phyloP scores from a whole-genome alignment of 2,888 invertebrate genomes.

The Timema cristinae region DNA sequence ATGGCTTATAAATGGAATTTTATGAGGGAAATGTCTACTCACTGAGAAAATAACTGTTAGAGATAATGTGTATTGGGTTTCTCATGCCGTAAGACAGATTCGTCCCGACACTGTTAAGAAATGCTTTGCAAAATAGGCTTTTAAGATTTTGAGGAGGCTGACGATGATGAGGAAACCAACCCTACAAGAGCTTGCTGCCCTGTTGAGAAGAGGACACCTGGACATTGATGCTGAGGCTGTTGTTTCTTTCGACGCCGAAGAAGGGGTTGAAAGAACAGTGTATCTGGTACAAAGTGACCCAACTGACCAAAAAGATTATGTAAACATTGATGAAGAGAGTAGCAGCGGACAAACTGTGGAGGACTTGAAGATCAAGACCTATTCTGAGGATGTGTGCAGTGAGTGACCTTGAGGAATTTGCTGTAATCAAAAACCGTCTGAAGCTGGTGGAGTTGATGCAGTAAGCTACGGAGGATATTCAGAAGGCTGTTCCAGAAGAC shows the following conservation, averaged over 20 bases:
- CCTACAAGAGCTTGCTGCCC: background rate
- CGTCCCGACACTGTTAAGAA: background rate
- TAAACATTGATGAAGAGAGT: too few species aligned
- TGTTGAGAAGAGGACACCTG: background rate
- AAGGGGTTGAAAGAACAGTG: background rate
- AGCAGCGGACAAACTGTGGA: too few species aligned
- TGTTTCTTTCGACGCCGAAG: background rate
- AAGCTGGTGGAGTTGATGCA: slow-evolving; percentile 13
- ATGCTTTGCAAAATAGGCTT: slow-evolving; percentile 5
- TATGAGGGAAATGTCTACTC: too few species aligned
- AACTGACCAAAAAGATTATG: background rate
- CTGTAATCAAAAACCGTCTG: background rate
- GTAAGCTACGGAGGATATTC: background rate
- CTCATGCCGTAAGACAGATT: background rate
- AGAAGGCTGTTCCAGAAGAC: slow-evolving; percentile 4
- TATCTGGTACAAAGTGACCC: background rate
- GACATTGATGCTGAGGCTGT: background rate
- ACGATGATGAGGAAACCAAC: slow-evolving; percentile 1
- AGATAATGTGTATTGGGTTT: background rate
- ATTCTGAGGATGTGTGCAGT: background rate
- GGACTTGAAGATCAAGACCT: background rate
- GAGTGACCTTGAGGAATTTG: slow-evolving; percentile 7
- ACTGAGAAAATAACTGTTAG: too few species aligned
- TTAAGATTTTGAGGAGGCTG: background rate
- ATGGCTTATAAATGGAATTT: too few species aligned